Evolutionary conservation across 2,113 vertebrate species (phyloP), one percentile per base, ranked within the genome.

Genomic region (Zootoca vivipara): DNA sequence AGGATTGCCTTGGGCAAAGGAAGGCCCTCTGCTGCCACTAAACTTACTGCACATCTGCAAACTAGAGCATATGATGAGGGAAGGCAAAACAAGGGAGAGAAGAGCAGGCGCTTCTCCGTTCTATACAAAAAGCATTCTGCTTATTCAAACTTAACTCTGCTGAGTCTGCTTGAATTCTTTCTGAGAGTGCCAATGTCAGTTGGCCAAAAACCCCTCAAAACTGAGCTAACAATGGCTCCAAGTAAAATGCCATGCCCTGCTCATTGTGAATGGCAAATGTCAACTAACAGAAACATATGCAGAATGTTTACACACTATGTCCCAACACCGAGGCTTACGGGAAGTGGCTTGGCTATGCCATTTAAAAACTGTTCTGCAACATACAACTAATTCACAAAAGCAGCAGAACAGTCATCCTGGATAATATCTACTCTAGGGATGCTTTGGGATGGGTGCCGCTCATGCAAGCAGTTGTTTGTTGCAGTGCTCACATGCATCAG

Each of bases 1-100:
- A 78, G 69, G 64, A 82, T 81, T n/a, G 30, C 62, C 35, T 75
- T 56, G 64, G 56, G 87, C 28, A 70, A 89, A 16, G 46, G 87
- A 72, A 82, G 81, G 16, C 16, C 30, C 42, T 46, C 42, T 38
- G 28, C 33, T 86, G 72, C 65, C 64, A 84, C 67, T 88, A n/a
- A 4, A 74, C 30, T 30, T 20, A 3, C n/a, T 18, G 18, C 13
- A 58, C 69, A 62, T 83, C n/a, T 80, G 81, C 67, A 73, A 33
- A 77, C 2, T 56, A 52, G 70, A 30, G 40, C 30, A 70, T 22
- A 46, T 26, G 58, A 20, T 38, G 58, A 79, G 42, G 8, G 65
- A 78, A 69, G 35, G 24, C 4, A 40, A 87, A 74, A 4, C 3
- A 18, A 82, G 24, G 20, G n/a, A 18, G 46, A 85, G 15, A 64